Evolutionary conservation across 2,113 vertebrate genomes (phyloP).

Genomic region (Cichladusa arquata): DNA sequence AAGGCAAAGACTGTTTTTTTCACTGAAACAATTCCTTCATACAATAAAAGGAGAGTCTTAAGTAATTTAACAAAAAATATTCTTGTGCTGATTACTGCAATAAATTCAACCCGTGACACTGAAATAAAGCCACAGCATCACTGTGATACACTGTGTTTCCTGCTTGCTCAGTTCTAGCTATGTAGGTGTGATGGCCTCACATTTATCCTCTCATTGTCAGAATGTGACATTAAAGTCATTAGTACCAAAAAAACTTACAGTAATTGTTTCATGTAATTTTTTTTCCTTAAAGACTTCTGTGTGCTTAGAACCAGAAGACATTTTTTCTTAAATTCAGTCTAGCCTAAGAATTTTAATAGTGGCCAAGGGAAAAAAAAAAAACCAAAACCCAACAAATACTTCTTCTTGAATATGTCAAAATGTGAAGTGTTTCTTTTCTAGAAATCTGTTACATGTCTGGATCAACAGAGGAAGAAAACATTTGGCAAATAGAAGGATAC

Average conservation of each 20-base stretch:
- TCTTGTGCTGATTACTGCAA: background rate
- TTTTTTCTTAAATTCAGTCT: background rate
- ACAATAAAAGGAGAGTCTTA: background rate
- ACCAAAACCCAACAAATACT: background rate
- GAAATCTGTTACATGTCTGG: background rate
- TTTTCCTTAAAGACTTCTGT: background rate
- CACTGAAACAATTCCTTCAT: background rate
- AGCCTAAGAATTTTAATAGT: background rate
- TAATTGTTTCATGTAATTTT: background rate
- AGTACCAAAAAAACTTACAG: background rate
- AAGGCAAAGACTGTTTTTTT: background rate
- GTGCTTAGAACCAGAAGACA: background rate
- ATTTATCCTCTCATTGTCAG: background rate
- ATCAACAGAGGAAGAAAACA: background rate
- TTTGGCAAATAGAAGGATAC: background rate
- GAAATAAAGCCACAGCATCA: background rate
- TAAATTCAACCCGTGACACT: background rate
- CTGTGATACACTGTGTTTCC: rapidly evolving
- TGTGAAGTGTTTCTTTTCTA: background rate
- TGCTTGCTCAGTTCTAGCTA: background rate
- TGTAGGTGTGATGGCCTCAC: background rate
- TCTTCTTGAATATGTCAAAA: background rate
- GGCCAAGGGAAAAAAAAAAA: rapidly evolving
- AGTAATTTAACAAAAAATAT: background rate
- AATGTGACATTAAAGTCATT: background rate